These are phyloP conservation scores for Neelides sp. DNA, from an alignment of 1,140 invertebrate species.

Conservation along the genomic window DNA sequence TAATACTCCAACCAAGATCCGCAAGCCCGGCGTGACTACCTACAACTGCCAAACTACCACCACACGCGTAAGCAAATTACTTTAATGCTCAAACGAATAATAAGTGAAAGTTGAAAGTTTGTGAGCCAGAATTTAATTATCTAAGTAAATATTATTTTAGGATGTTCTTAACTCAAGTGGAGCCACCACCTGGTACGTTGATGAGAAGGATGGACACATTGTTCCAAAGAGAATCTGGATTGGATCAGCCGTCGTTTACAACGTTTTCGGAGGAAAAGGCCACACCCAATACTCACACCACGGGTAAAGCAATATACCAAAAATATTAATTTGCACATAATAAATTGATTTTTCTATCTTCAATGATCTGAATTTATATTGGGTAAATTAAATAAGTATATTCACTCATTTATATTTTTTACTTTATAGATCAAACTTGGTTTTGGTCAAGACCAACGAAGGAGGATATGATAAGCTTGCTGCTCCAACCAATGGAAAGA, in stretches of 20 bases:
- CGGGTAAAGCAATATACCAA: conserved; percentile 4
- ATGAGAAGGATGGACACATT: conserved; percentile 10
- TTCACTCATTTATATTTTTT: not conserved
- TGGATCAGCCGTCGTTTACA: conserved; percentile 17
- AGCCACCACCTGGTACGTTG: conserved; percentile 15
- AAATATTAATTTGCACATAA: not conserved
- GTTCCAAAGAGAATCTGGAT: conserved; percentile 10
- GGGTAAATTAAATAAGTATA: not conserved
- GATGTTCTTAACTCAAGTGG: conserved; percentile 22
- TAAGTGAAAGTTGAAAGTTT: too few species aligned
- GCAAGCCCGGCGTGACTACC: conserved; percentile 14
- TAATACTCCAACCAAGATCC: conserved; percentile 4
- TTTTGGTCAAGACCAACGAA: conserved; percentile 1
- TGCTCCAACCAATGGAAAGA: conserved; percentile 18
- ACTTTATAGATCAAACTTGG: conserved; percentile 9
- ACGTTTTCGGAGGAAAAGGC: conserved; percentile 22
- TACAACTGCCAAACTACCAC: conserved; percentile 20
- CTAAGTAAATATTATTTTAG: conserved; percentile 6
- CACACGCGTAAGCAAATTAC: conserved; percentile 14
- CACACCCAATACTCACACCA: conserved; percentile 23
- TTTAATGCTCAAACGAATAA: not conserved
- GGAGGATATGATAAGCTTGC: conserved; percentile 10
- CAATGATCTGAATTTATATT: not conserved
- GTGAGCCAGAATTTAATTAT: not conserved
- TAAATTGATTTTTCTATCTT: not conserved